These are phyloP conservation scores for Saguinus midas DNA, from an alignment of 2,113 vertebrate species.

Conservation along the genomic window DNA sequence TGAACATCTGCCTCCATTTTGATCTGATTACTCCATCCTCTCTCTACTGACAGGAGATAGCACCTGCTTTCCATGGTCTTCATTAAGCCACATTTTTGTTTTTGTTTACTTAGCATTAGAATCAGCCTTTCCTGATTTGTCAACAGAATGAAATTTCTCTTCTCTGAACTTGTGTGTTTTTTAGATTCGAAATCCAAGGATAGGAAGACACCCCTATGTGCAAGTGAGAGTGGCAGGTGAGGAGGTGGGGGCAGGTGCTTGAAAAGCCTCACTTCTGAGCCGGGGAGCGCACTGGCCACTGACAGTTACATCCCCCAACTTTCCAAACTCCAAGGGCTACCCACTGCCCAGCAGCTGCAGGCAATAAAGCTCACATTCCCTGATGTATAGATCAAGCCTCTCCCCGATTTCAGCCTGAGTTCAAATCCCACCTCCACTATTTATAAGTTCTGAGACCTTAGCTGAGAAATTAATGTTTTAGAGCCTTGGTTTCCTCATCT, in stretches of 20 bases:
- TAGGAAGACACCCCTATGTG: not conserved
- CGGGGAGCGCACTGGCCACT: not conserved
- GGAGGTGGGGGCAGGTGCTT: not conserved
- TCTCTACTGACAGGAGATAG: not conserved
- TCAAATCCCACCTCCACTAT: not conserved
- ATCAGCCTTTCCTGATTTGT: too few species aligned
- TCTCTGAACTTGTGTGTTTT: too few species aligned
- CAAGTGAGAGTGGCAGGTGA: not conserved
- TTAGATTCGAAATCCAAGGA: too few species aligned
- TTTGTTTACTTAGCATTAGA: conserved; percentile 27
- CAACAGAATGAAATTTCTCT: too few species aligned
- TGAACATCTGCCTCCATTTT: conserved; percentile 60
- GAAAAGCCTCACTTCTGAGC: not conserved
- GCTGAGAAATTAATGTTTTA: not conserved
- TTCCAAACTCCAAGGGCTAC: not conserved
- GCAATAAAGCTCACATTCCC: not conserved
- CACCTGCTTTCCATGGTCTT: conserved; percentile 13
- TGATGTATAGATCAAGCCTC: accelerated
- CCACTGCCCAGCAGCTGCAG: not conserved
- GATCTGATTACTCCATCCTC: conserved; percentile 19
- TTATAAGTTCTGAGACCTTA: not conserved
- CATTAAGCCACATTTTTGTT: conserved; percentile 34
- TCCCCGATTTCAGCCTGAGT: not conserved
- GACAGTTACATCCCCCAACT: too few species aligned
- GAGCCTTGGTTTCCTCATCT: not conserved